Conservation (phyloP, 2,113 vertebrate genomes). For the Lamprotornis superbus region DNA sequence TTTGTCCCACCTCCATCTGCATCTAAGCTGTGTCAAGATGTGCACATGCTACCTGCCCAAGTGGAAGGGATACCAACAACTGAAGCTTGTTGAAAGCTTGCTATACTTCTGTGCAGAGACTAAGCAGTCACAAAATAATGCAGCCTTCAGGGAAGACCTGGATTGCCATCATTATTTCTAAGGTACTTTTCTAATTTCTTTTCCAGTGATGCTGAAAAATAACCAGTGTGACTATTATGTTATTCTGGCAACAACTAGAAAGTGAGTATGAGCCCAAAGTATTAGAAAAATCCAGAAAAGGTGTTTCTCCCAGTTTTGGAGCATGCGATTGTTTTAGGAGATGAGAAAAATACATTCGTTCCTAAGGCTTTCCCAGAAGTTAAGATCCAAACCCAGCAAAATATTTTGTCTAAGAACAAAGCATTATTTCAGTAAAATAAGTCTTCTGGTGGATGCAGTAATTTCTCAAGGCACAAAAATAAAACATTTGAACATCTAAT, state of each 20-base stretch:
- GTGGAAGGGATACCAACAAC: not conserved
- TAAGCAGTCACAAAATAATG: too few species aligned
- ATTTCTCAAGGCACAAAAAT: not conserved
- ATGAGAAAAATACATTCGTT: not conserved
- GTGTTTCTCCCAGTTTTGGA: not conserved
- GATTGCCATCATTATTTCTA: not conserved
- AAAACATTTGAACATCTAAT: not conserved
- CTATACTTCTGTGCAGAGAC: not conserved
- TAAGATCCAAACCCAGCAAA: not conserved
- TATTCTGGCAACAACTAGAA: not conserved
- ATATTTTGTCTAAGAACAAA: not conserved
- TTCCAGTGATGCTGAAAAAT: not conserved
- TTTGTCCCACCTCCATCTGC: not conserved
- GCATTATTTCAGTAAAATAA: not conserved
- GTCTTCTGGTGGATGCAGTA: not conserved
- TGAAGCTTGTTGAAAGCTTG: not conserved
- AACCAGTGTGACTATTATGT: not conserved
- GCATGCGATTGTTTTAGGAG: not conserved
- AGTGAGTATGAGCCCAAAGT: not conserved
- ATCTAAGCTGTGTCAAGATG: not conserved
- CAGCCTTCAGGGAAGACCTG: not conserved
- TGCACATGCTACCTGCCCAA: not conserved
- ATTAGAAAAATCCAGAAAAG: not conserved
- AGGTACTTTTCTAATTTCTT: not conserved
- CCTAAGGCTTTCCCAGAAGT: not conserved